Conservation (phyloP, 1,140 invertebrate species). For the Lordiphosa mommai region DNA sequence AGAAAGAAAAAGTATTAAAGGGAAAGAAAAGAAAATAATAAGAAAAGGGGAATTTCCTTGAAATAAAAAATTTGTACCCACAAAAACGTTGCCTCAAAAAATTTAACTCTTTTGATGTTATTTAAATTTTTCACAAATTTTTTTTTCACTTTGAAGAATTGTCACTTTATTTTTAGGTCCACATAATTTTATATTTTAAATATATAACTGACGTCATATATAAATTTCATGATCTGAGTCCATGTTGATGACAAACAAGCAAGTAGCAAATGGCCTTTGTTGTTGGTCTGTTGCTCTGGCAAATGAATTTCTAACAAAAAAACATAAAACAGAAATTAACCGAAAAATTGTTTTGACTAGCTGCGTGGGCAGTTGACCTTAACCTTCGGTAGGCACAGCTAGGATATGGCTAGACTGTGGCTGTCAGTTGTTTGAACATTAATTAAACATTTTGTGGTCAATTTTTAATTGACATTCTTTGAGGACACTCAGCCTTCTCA, state of each 20-base stretch:
- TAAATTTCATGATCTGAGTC: not conserved
- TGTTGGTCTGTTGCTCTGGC: not conserved
- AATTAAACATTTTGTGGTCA: conserved; percentile 55
- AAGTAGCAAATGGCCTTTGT: not conserved
- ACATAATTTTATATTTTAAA: too few relatives aligned
- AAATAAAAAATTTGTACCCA: too few relatives aligned
- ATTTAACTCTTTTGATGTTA: too few relatives aligned
- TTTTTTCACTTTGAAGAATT: too few relatives aligned
- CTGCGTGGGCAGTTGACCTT: conserved; percentile 11
- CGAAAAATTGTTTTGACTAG: conserved; percentile 17
- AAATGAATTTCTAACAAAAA: conserved; percentile 19
- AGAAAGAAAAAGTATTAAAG: too few relatives aligned
- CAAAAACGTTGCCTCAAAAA: too few relatives aligned
- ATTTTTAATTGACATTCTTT: conserved; percentile 45
- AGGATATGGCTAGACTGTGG: conserved; percentile 15
- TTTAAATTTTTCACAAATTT: too few relatives aligned
- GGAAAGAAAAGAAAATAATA: too few relatives aligned
- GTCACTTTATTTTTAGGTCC: too few relatives aligned
- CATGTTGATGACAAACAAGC: conserved; percentile 5
- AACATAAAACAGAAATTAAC: conserved; percentile 2
- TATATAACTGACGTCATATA: not conserved
- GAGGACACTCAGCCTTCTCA: conserved; percentile 1
- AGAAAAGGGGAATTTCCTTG: too few relatives aligned
- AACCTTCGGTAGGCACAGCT: too few relatives aligned
- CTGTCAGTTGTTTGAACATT: conserved; percentile 65